Evolutionary conservation across 2,888 invertebrate genomes (phyloP), one percentile per base, ranked within the genome.

Genomic region (Pristionchus fissidentatus): DNA sequence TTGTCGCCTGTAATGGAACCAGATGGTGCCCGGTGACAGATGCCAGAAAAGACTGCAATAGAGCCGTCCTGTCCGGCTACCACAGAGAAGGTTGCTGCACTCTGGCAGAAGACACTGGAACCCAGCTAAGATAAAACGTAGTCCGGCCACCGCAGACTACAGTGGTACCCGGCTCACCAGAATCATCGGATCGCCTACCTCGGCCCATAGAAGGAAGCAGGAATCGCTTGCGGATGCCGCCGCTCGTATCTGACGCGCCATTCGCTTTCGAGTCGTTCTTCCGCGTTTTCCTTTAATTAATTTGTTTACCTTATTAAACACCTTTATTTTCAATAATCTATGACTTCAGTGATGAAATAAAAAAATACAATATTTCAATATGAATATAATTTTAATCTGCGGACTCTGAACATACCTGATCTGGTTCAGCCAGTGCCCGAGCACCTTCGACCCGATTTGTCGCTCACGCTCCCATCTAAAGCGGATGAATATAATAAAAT

Each of bases 401-500:
- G n/a, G n/a, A n/a, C n/a, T n/a, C n/a, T n/a, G n/a, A n/a, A n/a
- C 75, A 1, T 52, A 86, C 86, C 89, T 83, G 52, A 92, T 92
- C 84, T 92, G 92, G 84, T 92, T 92, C 49, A 92, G 85, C 92
- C 92, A 92, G 62, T 92, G 92, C 0, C 92, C 92, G 19, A 92
- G 87, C 19, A 92, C 92, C 87, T 92, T 92, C 5, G 90, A 90
- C 26, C 92, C 92, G 49, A 92, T 92, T 84, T 92, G 92, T 32
- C 88, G 85, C 81, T 92, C 92, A 29, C 92, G 85, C 84, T 92
- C 92, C 92, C 92, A 92, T 84, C 91, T 89, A 84, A 49, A 89
- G 77, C n/a, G n/a, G n/a, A n/a, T n/a, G n/a, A 60, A n/a, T 19
- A n/a, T 13, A 60, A 26, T 60, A n/a, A 60, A n/a, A n/a, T n/a